phyloP scores from a whole-genome alignment of 1,140 invertebrate species.

The Rhynchophorus ferrugineus region DNA sequence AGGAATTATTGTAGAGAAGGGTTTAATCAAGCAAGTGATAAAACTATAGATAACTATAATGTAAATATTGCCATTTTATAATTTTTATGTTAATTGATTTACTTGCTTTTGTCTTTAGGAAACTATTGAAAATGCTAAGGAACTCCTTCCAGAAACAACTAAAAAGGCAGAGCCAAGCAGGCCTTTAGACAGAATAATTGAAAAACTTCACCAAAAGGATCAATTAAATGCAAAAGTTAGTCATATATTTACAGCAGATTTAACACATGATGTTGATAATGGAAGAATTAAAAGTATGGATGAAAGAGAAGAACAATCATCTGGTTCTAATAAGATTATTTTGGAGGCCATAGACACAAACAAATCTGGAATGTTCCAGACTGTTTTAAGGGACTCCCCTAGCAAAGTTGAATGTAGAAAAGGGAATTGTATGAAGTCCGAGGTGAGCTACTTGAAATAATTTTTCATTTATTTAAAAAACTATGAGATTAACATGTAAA shows the following conservation, averaged over 20 bases:
- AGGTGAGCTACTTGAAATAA: conserved; percentile 23
- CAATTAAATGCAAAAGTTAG: conserved; percentile 6
- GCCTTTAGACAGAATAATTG: conserved; percentile 3
- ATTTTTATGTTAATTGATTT: too few species aligned
- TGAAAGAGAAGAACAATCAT: conserved; percentile 6
- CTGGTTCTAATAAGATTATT: conserved; percentile 18
- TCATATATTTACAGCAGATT: conserved; percentile 16
- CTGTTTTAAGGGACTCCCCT: conserved; percentile 8
- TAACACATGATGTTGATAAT: conserved; percentile 12
- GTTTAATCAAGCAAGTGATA: conserved; percentile 9
- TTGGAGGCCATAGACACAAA: conserved; percentile 29
- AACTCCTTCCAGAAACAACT: neutral
- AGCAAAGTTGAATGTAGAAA: conserved; percentile 1
- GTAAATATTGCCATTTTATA: too few species aligned
- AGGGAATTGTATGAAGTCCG: conserved; percentile 27
- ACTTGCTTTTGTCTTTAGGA: neutral
- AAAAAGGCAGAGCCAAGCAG: too few species aligned
- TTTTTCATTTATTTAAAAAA: too few species aligned
- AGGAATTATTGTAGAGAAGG: conserved; percentile 47
- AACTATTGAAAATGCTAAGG: neutral
- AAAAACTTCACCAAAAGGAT: conserved; percentile 6
- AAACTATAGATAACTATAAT: too few species aligned
- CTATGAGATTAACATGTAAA: too few species aligned
- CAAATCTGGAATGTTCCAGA: conserved; percentile 30
- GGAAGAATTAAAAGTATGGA: conserved; percentile 21